phyloP scores from a whole-genome alignment of 1,140 invertebrate species.

The honey bee (Apis mellifera) region Amel_HAv3.1 CM009945.2:5071501-5072000 shows the following conservation, averaged over 20 bases:
- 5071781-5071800: constrained; percentile 47
- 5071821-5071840: constrained; percentile 18
- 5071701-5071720: constrained; percentile 56
- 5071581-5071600: neutral
- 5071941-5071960: constrained; percentile 64
- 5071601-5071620: constrained; percentile 6
- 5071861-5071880: neutral
- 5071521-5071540: too few relatives aligned
- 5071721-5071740: constrained; percentile 50
- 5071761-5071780: constrained; percentile 60
- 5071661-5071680: constrained; percentile 53
- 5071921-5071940: constrained; percentile 52
- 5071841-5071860: constrained; percentile 20
- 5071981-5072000: constrained; percentile 31
- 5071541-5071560: too few relatives aligned
- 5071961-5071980: constrained; percentile 32
- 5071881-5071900: neutral
- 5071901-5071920: neutral
- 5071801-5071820: constrained; percentile 36
- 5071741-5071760: constrained; percentile 64
- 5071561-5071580: too few relatives aligned
- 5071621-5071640: constrained; percentile 22
- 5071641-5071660: constrained; percentile 43
- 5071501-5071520: too few relatives aligned
- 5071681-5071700: constrained; percentile 49